Conservation (phyloP, 2,888 invertebrate species). For the Sphecodes monilicornis region DNA sequence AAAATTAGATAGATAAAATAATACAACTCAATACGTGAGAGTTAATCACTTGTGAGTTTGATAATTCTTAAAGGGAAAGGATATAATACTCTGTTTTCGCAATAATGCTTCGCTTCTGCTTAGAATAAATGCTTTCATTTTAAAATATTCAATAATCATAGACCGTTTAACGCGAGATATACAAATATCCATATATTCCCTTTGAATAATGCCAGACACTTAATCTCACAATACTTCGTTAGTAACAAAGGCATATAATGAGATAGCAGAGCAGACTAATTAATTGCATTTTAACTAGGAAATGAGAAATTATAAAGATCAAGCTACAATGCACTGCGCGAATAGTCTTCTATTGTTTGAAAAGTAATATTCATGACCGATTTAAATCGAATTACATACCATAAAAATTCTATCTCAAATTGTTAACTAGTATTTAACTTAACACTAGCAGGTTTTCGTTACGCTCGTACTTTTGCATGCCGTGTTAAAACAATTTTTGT, state of each 20-base stretch:
- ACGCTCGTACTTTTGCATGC: background rate
- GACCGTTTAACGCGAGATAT: background rate
- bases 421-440: background rate
- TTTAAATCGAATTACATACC: background rate
- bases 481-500: background rate
- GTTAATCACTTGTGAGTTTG: background rate
- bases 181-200: background rate
- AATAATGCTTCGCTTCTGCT: background rate
- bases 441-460: background rate
- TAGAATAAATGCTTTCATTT: background rate
- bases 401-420: background rate
- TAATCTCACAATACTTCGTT: background rate
- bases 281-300: slow-evolving; percentile 13
- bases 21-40: background rate
- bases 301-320: slow-evolving; percentile 15
- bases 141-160: background rate
- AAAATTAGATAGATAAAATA: background rate
- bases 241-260: background rate
- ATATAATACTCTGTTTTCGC: background rate
- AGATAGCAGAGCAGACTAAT: background rate
- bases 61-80: background rate
- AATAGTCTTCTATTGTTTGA: slow-evolving; percentile 14
- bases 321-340: slow-evolving; percentile 1
- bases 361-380: background rate
- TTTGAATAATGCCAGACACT: background rate